Percentiles rank a stretch among this genome's conserved stretches.
Evolutionary conservation across 2,797 vertebrate species (phyloP).

Genomic region (Sebastes vulpes): DNA sequence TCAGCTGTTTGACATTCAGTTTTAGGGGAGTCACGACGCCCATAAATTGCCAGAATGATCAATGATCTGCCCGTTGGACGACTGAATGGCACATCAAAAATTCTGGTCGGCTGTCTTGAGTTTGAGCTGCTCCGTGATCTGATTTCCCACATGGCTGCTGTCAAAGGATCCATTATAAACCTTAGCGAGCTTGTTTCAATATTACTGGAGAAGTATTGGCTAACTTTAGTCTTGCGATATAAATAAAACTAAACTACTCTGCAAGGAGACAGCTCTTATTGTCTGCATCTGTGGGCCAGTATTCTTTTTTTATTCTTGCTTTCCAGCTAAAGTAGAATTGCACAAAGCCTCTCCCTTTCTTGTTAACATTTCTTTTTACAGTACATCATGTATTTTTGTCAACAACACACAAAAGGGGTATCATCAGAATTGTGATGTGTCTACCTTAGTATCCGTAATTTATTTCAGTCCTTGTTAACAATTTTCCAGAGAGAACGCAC

Average conservation of each 20-base stretch:
- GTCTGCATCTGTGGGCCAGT: background rate
- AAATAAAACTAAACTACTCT: background rate
- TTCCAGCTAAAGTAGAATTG: background rate
- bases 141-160: constrained; percentile 2
- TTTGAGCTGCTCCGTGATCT: background rate
- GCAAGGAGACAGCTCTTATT: background rate
- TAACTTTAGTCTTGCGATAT: background rate
- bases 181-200: constrained; percentile 3
- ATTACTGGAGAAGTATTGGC: background rate
- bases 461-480: background rate
- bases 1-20: background rate
- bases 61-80: background rate
- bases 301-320: background rate
- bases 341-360: background rate
- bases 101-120: background rate
- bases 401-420: background rate
- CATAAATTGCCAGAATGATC: background rate
- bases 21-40: background rate
- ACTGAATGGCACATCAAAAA: background rate
- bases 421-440: background rate
- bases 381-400: background rate
- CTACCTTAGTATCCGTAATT: background rate
- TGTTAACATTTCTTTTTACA: background rate
- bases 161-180: constrained; percentile 8
- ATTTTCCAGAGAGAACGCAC: background rate